phyloP scores from a whole-genome alignment of 2,797 vertebrate genomes.

The Anabas testudineus region DNA sequence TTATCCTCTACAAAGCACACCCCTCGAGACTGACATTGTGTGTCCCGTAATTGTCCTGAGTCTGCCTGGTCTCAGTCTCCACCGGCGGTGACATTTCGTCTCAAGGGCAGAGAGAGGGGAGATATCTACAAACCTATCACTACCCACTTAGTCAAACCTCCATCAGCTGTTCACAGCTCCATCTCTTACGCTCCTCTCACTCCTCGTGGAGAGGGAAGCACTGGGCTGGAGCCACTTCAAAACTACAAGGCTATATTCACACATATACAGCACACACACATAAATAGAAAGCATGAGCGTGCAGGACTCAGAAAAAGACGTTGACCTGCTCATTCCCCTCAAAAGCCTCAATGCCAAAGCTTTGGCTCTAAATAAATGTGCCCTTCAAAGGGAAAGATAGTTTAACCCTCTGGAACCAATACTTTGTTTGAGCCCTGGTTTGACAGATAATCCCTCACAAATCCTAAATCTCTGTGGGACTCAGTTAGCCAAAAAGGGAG shows the following conservation, averaged over 20 bases:
- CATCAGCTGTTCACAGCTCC: slow-evolving; percentile 69
- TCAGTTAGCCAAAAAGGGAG: slow-evolving; percentile 64
- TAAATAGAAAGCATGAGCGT: slow-evolving; percentile 24
- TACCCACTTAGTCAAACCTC: slow-evolving; percentile 63
- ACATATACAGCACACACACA: slow-evolving; percentile 35
- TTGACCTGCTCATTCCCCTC: slow-evolving; percentile 72
- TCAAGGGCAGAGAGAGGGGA: slow-evolving; percentile 57
- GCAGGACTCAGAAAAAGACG: slow-evolving; percentile 56
- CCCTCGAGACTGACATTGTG: slow-evolving; percentile 63
- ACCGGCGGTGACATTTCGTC: slow-evolving; percentile 62
- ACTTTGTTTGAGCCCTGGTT: slow-evolving; percentile 70
- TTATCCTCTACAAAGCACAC: slow-evolving; percentile 46
- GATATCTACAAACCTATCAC: slow-evolving; percentile 68
- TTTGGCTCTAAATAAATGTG: slow-evolving; percentile 69
- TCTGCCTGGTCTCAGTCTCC: slow-evolving; percentile 46
- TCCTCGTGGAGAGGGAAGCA: slow-evolving; percentile 63
- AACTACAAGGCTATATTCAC: slow-evolving; percentile 60
- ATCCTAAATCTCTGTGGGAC: slow-evolving; percentile 73
- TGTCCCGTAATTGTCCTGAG: slow-evolving; percentile 67
- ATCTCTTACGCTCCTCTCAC: slow-evolving; percentile 63
- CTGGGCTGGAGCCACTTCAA: slow-evolving; percentile 69
- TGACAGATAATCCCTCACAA: slow-evolving; percentile 73
- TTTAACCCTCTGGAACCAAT: slow-evolving; percentile 68
- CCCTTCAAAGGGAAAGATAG: slow-evolving; percentile 63
- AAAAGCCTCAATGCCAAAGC: slow-evolving; percentile 63